Base-by-base conservation (phyloP, 1,140 invertebrate species). In the Drosophila takahashii region DNA sequence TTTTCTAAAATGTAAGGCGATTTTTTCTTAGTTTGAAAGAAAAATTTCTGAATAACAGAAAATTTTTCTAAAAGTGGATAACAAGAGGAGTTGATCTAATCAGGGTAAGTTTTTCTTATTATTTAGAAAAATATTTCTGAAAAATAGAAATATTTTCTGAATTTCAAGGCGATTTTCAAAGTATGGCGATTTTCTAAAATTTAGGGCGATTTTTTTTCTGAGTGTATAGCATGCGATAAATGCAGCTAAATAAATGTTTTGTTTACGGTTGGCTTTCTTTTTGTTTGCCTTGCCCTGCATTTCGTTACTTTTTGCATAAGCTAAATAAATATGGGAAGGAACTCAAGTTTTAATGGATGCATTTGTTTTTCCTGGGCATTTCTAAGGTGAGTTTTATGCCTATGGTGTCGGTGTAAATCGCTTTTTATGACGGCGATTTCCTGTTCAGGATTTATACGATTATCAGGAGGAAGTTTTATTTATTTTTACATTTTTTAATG, bases 161-260 rank as follows among this genome's bases (percentile, higher is more conserved):
- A n/a, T n/a, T n/a, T n/a, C n/a, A n/a, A n/a, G n/a, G n/a, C n/a
- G n/a, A n/a, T n/a, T n/a, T n/a, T n/a, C n/a, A n/a, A n/a, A n/a
- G n/a, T n/a, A n/a, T n/a, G n/a, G n/a, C n/a, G n/a, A n/a, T n/a
- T n/a, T n/a, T n/a, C n/a, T n/a, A n/a, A n/a, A n/a, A n/a, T n/a
- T n/a, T n/a, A n/a, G n/a, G n/a, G n/a, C n/a, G n/a, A n/a, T n/a
- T n/a, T n/a, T n/a, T n/a, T n/a, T n/a, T n/a, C n/a, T n/a, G n/a
- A n/a, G 16, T 22, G 4, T n/a, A 27, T 79, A 77, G 79, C 69
- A 81, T 81, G 75, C 79, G 67, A 70, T 81, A 69, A 81, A 75
- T 78, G 79, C 61, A 48, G 37, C 44, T 42, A 56, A 44, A 74
- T 64, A 64, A 74, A 54, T 64, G 57, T 69, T 67, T 67, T 67